phyloP scores from a whole-genome alignment of 1,140 invertebrate species.

The Drosophila auraria region DNA sequence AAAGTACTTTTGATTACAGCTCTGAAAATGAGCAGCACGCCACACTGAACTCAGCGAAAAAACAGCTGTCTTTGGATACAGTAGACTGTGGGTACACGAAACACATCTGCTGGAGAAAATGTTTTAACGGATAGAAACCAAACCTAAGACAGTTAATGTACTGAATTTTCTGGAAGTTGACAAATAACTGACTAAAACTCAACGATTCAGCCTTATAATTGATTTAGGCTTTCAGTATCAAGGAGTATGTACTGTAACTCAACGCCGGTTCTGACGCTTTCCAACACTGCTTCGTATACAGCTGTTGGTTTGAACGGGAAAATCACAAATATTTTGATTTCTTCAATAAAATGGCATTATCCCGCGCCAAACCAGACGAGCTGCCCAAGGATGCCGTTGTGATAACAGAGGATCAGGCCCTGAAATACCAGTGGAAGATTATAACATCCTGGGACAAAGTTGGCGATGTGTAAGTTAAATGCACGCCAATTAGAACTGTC shows the following conservation, averaged over 20 bases:
- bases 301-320: conserved; percentile 16
- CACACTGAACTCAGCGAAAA: background rate
- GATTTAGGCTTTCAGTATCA: no score
- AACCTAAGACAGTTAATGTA: background rate
- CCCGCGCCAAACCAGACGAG: conserved; percentile 44
- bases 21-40: conserved; percentile 6
- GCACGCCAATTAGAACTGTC: background rate
- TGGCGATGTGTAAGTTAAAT: conserved; percentile 83
- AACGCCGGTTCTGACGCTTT: conserved; percentile 13
- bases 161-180: background rate
- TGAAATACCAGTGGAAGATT: conserved; percentile 85
- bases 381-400: conserved; percentile 85
- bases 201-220: no score
- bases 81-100: background rate
- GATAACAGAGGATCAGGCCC: conserved; percentile 84
- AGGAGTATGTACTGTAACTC: background rate
- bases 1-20: background rate
- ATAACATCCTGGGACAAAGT: conserved; percentile 84
- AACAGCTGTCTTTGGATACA: conserved; percentile 7
- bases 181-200: background rate
- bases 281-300: conserved; percentile 33
- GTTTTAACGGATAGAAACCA: background rate
- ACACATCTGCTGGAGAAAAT: background rate
- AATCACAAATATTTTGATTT: conserved; percentile 21
- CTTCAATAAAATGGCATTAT: conserved; percentile 58